These are phyloP conservation scores for Coregonus ussuriensis DNA, from an alignment of 2,797 vertebrate genomes.

Conservation along the genomic window DNA sequence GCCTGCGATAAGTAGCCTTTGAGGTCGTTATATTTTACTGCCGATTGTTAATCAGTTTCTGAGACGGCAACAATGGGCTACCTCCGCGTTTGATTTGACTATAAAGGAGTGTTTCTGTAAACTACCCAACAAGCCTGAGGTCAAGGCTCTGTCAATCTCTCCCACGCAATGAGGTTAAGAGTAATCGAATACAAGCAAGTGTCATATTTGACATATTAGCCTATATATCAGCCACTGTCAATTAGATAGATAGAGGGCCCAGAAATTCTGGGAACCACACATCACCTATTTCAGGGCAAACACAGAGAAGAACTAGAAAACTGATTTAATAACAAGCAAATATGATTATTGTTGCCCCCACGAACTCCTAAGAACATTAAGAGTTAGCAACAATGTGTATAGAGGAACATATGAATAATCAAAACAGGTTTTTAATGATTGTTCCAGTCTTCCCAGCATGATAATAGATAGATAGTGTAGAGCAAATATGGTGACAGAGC, in stretches of 20 bases:
- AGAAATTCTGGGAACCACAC: neutral
- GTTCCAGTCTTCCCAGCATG: neutral
- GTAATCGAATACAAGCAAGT: neutral
- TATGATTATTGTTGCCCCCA: neutral
- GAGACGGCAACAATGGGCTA: slow-evolving; percentile 11
- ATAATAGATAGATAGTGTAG: neutral
- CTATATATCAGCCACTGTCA: neutral
- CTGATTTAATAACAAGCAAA: neutral
- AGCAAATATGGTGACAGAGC: neutral
- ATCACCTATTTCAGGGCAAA: neutral
- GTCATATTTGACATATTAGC: neutral
- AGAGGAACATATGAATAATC: neutral
- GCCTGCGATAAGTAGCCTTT: slow-evolving; percentile 11
- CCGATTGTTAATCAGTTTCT: slow-evolving; percentile 19
- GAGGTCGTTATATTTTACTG: slow-evolving; percentile 14
- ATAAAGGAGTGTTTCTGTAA: slow-evolving; percentile 9
- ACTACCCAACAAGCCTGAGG: slow-evolving; percentile 1
- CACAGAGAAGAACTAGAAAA: neutral
- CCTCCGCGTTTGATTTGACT: slow-evolving; percentile 5
- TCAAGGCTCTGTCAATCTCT: neutral
- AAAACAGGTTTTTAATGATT: neutral
- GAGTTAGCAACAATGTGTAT: neutral
- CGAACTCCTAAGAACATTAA: neutral
- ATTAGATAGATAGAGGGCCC: neutral
- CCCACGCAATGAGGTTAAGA: neutral